Evolutionary conservation across 2,113 vertebrate species (phyloP), one percentile per base, ranked within the genome.

Genomic region (Triplophysa siluroides): DNA sequence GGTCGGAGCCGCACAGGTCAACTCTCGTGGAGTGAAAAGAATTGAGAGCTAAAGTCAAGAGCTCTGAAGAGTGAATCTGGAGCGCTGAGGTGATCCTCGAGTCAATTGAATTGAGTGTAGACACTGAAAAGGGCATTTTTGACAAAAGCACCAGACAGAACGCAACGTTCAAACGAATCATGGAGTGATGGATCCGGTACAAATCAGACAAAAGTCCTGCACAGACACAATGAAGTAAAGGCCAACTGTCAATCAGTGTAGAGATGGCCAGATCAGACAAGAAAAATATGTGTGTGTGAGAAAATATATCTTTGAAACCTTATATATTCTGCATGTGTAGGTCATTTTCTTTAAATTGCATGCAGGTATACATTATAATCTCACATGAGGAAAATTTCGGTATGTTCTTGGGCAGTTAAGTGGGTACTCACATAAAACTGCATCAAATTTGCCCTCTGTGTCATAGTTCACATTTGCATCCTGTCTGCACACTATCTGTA

Each of bases 181-280:
- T 19, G 63, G 58, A 73, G 69, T 21, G 47, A 50, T 11, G 43
- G 60, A 67, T 41, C 5, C 21, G 33, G 11, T 13, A 26, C 23
- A 61, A 47, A 67, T 29, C 63, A 21, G 60, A 64, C 45, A 66
- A 64, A 74, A 75, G 38, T 19, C 18, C 19, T 38, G 41, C 14
- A 33, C 16, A 60, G 47, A 75, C 50, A 80, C 78, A 66, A 56
- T 45, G 43, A 72, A 64, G 29, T 26, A 76, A 76, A 76, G 64
- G 63, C 8, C 64, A 33, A 62, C 52, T 75, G 63, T 50, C 63
- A 33, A 4, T 68, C 56, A 52, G 16, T 13, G 33, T 9, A 61
- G 8, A 29, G 61, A 66, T 56, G 41, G n/a, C 9, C 45, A 18
- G 33, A 68, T 24, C 19, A 23, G 41, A 61, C 6, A 24, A 79